These are phyloP conservation scores for Ostrea edulis DNA, from an alignment of 1,140 invertebrate genomes.

Conservation along the genomic window DNA sequence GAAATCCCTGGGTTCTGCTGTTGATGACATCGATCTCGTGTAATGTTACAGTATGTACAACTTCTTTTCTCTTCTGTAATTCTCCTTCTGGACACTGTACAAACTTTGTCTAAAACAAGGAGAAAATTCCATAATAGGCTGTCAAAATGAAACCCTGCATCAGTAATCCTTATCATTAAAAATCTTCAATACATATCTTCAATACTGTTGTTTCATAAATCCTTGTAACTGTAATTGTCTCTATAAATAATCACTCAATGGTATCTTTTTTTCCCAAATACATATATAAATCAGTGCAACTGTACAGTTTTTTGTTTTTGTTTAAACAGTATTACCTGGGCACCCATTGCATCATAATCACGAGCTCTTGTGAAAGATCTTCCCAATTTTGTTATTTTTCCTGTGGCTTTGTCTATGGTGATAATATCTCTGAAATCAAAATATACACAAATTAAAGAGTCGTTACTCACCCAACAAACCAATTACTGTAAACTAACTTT, in stretches of 20 bases:
- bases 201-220: neutral
- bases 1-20: constrained; percentile 96
- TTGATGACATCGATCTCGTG: constrained; percentile 99
- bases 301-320: neutral
- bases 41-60: constrained; percentile 98
- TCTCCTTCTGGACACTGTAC: constrained; percentile 99
- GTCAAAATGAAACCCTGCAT: neutral
- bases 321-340: constrained; percentile 82
- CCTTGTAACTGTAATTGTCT: neutral
- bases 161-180: no score
- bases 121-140: neutral
- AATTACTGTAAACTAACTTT: no score
- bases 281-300: neutral
- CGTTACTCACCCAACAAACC: no score
- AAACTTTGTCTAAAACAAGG: constrained; percentile 85
- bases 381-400: constrained; percentile 96
- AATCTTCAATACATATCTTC: neutral
- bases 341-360: constrained; percentile 98
- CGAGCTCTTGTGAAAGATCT: constrained; percentile 96
- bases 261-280: neutral
- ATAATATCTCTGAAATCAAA: constrained; percentile 90
- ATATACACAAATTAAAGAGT: neutral
- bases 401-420: constrained; percentile 98
- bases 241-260: neutral
- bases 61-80: constrained; percentile 98